These are phyloP conservation scores for Chromis chromis DNA, from an alignment of 2,797 vertebrate genomes.

Conservation along the genomic window DNA sequence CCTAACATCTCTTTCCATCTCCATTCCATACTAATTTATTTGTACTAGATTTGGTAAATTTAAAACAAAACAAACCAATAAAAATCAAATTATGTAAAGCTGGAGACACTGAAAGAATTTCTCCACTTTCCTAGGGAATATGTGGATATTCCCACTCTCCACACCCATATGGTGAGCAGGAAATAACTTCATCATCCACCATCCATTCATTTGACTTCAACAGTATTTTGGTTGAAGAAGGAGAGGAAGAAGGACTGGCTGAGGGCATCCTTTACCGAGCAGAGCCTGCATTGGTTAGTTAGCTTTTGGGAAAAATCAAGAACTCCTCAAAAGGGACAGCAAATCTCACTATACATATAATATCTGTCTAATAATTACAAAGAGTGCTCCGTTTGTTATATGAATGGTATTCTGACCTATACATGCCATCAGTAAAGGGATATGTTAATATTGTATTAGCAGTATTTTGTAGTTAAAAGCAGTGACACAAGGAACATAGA, in stretches of 20 bases:
- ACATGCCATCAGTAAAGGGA: not conserved
- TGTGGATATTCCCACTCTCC: conserved; percentile 86
- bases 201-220: conserved; percentile 90
- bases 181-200: conserved; percentile 89
- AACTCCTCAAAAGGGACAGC: conserved; percentile 20
- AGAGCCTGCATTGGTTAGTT: conserved; percentile 94
- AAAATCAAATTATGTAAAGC: conserved; percentile 41
- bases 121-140: conserved; percentile 80
- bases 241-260: conserved; percentile 88
- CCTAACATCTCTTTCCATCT: conserved; percentile 54
- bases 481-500: not conserved
- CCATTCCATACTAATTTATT: conserved; percentile 69
- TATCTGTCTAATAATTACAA: conserved; percentile 22
- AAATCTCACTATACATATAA: conserved; percentile 12
- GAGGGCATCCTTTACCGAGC: conserved; percentile 92
- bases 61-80: not conserved
- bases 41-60: conserved; percentile 45
- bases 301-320: conserved; percentile 56
- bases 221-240: conserved; percentile 87
- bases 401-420: not conserved
- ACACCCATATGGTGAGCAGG: conserved; percentile 93
- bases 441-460: conserved; percentile 9
- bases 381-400: conserved; percentile 8
- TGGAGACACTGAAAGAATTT: conserved; percentile 79
- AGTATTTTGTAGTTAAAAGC: not conserved